Conservation (phyloP, 2,888 invertebrate genomes). For the Augochlorella aurata region DNA sequence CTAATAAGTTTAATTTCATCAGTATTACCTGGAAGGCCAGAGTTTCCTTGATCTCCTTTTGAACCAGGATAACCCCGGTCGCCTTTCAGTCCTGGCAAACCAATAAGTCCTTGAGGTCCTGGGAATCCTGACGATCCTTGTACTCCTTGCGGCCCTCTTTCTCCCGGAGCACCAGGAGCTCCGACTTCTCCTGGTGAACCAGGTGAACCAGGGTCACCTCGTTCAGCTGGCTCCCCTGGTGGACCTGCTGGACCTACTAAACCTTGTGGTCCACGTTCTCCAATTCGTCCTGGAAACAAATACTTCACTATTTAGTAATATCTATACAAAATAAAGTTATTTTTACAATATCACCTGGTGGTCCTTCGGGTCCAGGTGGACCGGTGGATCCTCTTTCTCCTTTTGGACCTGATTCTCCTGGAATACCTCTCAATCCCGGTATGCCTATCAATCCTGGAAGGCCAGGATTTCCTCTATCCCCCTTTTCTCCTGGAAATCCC, state of each 20-base stretch:
- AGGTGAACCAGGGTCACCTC: constrained; percentile 89
- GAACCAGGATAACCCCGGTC: constrained; percentile 88
- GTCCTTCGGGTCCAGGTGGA: constrained; percentile 89
- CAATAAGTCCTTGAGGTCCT: constrained; percentile 87
- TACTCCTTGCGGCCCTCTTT: constrained; percentile 88
- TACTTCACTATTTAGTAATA: constrained; percentile 4
- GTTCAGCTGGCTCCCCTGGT: constrained; percentile 91
- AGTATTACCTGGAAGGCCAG: constrained; percentile 84
- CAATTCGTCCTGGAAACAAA: constrained; percentile 84
- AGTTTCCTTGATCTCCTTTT: constrained; percentile 89
- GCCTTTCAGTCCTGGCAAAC: constrained; percentile 88
- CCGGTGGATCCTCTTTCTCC: constrained; percentile 89
- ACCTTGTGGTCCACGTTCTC: constrained; percentile 91
- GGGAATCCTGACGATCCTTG: constrained; percentile 88
- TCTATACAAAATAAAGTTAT: neutral
- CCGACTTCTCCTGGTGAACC: constrained; percentile 89
- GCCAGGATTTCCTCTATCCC: constrained; percentile 89
- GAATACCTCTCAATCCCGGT: constrained; percentile 87
- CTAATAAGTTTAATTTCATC: neutral
- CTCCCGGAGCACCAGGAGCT: constrained; percentile 89
- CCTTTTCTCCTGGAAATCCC: constrained; percentile 87
- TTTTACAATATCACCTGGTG: constrained; percentile 83
- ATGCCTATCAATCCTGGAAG: constrained; percentile 88
- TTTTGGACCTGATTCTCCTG: constrained; percentile 88
- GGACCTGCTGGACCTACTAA: constrained; percentile 89